Evolutionary conservation across 2,797 vertebrate genomes (phyloP).

Genomic region (Myotis planiceps): DNA sequence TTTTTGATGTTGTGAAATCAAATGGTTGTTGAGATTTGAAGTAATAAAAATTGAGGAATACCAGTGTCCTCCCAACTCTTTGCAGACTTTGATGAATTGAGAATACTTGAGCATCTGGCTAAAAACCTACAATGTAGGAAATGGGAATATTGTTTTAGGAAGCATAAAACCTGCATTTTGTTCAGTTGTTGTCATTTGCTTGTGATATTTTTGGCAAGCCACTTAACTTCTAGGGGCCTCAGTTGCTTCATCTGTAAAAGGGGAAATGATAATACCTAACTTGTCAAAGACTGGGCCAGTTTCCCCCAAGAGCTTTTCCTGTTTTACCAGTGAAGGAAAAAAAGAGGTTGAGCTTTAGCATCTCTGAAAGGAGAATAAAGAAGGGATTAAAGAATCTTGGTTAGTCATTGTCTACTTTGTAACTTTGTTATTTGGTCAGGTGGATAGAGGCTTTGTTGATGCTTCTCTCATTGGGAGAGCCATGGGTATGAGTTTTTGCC

Average conservation of each 20-base stretch:
- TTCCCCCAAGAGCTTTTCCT: not conserved
- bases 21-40: conserved; percentile 13
- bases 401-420: not conserved
- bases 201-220: not conserved
- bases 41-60: not conserved
- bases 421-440: not conserved
- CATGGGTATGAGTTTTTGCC: not conserved
- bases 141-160: not conserved
- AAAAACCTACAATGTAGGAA: not conserved
- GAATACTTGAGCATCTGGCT: not conserved
- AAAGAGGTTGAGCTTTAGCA: not conserved
- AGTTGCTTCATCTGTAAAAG: not conserved
- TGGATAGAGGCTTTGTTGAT: not conserved
- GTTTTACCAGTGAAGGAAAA: not conserved
- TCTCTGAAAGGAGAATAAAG: not conserved
- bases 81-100: not conserved
- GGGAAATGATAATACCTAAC: not conserved
- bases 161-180: not conserved
- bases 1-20: conserved; percentile 46
- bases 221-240: not conserved
- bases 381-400: not conserved
- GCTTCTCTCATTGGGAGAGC: not conserved
- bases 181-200: not conserved
- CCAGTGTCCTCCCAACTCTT: not conserved
- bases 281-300: not conserved